Percentiles rank a stretch among this genome's conserved stretches.
Evolutionary conservation across 2,888 invertebrate genomes (phyloP).

Genomic region (Prosopocoilus inquinatus): DNA sequence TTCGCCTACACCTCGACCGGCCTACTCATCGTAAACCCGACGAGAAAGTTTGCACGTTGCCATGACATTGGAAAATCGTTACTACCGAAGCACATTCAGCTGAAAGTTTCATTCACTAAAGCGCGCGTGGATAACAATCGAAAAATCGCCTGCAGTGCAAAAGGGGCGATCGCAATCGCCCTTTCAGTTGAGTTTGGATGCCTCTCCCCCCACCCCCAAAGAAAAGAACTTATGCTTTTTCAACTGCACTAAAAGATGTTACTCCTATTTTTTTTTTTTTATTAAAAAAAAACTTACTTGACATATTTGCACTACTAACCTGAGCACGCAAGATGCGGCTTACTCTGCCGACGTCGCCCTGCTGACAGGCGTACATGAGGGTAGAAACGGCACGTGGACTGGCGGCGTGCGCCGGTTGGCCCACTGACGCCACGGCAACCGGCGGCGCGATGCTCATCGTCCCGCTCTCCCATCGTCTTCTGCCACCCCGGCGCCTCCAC

Average conservation of each 20-base stretch:
- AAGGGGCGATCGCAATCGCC: no score
- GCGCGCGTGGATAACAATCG: no score
- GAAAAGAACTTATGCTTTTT: no score
- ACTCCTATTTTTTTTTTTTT: no score
- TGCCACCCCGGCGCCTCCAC: conserved; percentile 1
- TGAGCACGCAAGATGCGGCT: conserved; percentile 72
- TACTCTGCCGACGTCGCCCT: conserved; percentile 76
- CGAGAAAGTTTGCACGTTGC: conserved; percentile 32
- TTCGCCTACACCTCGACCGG: neutral
- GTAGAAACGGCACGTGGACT: conserved; percentile 64
- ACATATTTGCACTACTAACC: conserved; percentile 55
- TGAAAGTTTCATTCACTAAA: conserved; percentile 14
- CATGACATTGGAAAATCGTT: conserved; percentile 41
- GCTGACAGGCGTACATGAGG: conserved; percentile 91
- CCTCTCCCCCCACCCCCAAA: no score
- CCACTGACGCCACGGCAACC: conserved; percentile 22
- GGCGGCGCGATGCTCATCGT: conserved; percentile 28
- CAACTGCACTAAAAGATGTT: no score
- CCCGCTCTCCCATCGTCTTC: conserved; percentile 7
- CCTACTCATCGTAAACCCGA: neutral
- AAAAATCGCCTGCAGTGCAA: no score
- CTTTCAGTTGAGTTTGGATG: no score
- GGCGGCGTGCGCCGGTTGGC: conserved; percentile 18
- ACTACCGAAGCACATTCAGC: conserved; percentile 18
- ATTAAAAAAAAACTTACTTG: no score